Base-by-base conservation (phyloP, 2,888 invertebrate species). In the Pseudoips prasinana region DNA sequence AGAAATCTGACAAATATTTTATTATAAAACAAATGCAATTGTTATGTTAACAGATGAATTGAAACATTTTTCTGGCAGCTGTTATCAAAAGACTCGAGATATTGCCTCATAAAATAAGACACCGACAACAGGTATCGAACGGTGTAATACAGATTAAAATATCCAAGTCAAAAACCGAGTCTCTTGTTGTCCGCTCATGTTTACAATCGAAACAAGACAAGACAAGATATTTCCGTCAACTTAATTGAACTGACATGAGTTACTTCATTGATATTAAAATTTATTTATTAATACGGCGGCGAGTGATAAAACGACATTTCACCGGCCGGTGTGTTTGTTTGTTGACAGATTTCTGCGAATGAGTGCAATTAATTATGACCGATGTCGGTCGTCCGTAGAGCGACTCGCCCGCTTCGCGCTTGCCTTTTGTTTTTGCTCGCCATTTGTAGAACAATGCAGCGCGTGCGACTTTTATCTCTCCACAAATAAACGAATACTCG, bases 391-490 rank as follows among this genome's bases (percentile, higher is more conserved):
- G 75, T 67, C 61, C 40, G 43, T 19, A 47, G 39, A 60, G 20
- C 20, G 20, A 20, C 4, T 7, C 60, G 56, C 57, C 40, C 47
- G 50, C 46, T 52, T 47, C 44, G 63, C 58, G 58, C 39, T 52
- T 54, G 51, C 57, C 72, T 75, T 85, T 82, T 83, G 77, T 83
- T 85, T 83, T 82, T 77, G 65, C 67, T 48, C 69, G 54, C 71
- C 76, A 73, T 81, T 83, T 81, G 70, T 74, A 76, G 79, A 76
- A 86, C 84, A 85, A 86, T 82, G 77, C 77, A 62, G 61, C 66
- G 65, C 69, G 67, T 60, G 67, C 66, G 70, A 74, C 67, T 76
- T 82, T 81, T 80, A 81, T 80, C 77, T 77, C 59, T 56, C 56
- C 57, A 54, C 66, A 76, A 80, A 77, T 72, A 75, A 75, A 77